These are phyloP conservation scores for Kradibia gibbosae DNA, from an alignment of 1,140 invertebrate genomes.

Conservation along the genomic window DNA sequence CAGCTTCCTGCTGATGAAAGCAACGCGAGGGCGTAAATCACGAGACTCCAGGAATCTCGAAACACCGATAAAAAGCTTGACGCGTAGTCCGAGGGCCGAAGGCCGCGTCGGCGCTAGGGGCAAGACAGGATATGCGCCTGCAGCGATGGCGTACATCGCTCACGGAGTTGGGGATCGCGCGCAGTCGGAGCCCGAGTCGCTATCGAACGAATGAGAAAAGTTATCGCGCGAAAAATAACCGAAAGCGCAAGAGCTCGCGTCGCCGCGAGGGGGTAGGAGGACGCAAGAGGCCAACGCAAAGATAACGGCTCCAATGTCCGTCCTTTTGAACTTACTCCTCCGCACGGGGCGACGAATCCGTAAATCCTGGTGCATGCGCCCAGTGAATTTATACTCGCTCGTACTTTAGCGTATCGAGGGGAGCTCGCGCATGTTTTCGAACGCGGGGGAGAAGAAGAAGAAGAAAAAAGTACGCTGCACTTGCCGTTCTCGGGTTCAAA, in stretches of 20 bases:
- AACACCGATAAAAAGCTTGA: constrained; percentile 6
- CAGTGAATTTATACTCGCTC: constrained; percentile 21
- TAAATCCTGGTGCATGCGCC: constrained; percentile 18
- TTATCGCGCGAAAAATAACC: constrained; percentile 20
- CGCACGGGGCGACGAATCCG: not conserved
- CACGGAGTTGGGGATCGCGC: not conserved
- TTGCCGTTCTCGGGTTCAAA: not conserved
- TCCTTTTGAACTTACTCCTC: not conserved
- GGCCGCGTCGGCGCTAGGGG: not conserved
- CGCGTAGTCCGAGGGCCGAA: not conserved
- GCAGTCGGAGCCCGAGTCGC: not conserved
- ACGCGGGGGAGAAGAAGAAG: not conserved
- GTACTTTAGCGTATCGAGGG: constrained; percentile 15
- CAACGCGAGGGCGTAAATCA: not conserved
- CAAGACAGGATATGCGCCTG: not conserved
- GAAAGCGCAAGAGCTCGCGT: not conserved
- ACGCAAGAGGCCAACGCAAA: not conserved
- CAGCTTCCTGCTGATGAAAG: not conserved
- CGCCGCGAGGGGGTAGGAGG: not conserved
- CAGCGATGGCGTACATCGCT: not conserved
- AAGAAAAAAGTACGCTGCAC: not conserved
- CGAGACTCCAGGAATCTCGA: not conserved
- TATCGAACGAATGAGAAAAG: constrained; percentile 35
- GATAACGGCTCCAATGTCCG: not conserved
- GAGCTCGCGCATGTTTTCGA: not conserved